Evolutionary conservation across 2,113 vertebrate species (phyloP), one percentile per base, ranked within the genome.

Genomic region (Monarcha castaneiventris): DNA sequence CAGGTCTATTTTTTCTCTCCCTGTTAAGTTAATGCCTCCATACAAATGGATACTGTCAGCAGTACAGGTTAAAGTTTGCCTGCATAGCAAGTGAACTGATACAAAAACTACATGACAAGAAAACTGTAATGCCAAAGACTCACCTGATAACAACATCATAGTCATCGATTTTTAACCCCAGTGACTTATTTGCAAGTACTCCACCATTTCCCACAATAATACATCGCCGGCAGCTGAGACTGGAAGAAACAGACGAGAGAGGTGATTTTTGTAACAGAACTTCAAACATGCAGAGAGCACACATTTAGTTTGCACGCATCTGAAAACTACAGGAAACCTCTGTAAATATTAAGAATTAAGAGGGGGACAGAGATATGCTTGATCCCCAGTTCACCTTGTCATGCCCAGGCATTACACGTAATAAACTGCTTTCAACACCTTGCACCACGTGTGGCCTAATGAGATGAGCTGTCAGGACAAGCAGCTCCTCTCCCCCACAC

Each of bases 191-290:
- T 96, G 97, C 99, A 77, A 99, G 98, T 94, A 99, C 99, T 52
- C 99, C 99, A 77, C 99, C 99, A 7, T 99, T 99, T 69, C 99
- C 99, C 74, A 99, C 98, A 27, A 99, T 99, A 94, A 99, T 98
- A 96, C 99, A 99, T 87, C 98, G 98, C 92, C 98, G 99, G 97
- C 99, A 99, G 97, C 89, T 98, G 92, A 99, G 97, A 94, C 99
- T 99, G 75, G 75, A 96, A 87, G 84, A 94, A 97, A 93, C 43
- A 95, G 48, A 96, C 19, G 32, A 43, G 86, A 96, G 58, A 52
- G 54, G 39, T 73, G 56, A 71, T 62, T 90, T 93, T 92, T 72
- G 56, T 78, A 86, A 51, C 21, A 46, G 16, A 77, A 85, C 33
- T 87, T 90, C 48, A 84, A 72, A 84, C 43, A 59, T 37, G 55